Evolutionary conservation across 2,888 invertebrate species (phyloP), one percentile per base, ranked within the genome.

Genomic region (Chloroclystis v-ata): DNA sequence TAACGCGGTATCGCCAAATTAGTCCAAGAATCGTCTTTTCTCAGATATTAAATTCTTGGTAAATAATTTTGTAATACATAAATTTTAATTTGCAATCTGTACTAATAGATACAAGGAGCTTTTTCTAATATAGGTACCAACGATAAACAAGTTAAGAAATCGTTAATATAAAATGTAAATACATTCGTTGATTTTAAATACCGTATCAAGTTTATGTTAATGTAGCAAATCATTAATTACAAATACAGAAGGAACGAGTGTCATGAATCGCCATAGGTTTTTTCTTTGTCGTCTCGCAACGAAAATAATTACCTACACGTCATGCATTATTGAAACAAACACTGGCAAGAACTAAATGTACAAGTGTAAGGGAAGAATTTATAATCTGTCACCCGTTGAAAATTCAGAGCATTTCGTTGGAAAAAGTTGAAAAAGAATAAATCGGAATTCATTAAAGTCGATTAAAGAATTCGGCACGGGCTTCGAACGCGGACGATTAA

Each of bases 361-460:
- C 83, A 86, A 86, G 85, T 86, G 85, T 85, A 86, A 85, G 80
- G 67, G 72, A 82, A 82, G 81, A 86, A 85, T 85, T 85, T 82
- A 78, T 84, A 86, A 82, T 86, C 82, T 86, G 83, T 85, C 87
- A 86, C 84, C 79, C 71, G 73, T 73, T 81, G 72, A 69, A 80
- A 78, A 86, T 84, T 82, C 82, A 70, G 77, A 77, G 75, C 79
- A 78, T 82, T 80, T 74, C 69, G 58, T 58, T 55, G 63, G 69
- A 78, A 83, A 81, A 80, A 79, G 68, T 69, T 61, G 70, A 73
- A 75, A 65, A 65, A 69, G 74, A 72, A 77, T 75, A 71, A 76
- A 67, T 50, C 65, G 65, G 78, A 79, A 80, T 85, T 76, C 73
- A 79, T 82, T 83, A 72, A 69, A 78, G 70, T 69, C 74, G 78